phyloP scores from a whole-genome alignment of 2,797 vertebrate species.

The Steatocranus sp. region DNA sequence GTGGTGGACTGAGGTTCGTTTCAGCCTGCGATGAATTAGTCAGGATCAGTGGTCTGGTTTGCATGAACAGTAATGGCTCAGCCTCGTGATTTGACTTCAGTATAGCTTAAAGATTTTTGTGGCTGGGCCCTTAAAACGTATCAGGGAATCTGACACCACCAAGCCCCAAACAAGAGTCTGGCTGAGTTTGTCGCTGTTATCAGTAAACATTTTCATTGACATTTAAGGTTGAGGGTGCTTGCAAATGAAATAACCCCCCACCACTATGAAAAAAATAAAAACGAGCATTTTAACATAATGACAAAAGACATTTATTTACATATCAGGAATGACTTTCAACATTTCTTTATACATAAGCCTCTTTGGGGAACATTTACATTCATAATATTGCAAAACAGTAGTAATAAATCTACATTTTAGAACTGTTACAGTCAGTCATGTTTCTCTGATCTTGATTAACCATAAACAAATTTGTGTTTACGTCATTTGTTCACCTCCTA shows the following conservation, averaged over 20 bases:
- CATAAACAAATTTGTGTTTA: background rate
- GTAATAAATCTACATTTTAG: background rate
- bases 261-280: background rate
- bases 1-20: background rate
- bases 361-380: too few species aligned
- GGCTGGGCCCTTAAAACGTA: background rate
- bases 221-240: background rate
- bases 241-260: background rate
- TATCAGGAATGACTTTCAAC: background rate
- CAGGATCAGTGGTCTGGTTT: background rate
- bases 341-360: background rate
- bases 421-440: background rate
- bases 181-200: background rate
- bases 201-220: background rate
- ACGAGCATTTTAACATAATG: background rate
- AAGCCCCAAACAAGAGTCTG: background rate
- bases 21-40: background rate
- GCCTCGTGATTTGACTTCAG: background rate
- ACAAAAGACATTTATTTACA: background rate
- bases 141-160: background rate
- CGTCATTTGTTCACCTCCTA: background rate
- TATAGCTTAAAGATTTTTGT: background rate
- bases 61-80: background rate
- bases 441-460: background rate
- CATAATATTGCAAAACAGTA: background rate